These are phyloP conservation scores for Heliconius hortense DNA, from an alignment of 2,888 invertebrate genomes.

Conservation along the genomic window DNA sequence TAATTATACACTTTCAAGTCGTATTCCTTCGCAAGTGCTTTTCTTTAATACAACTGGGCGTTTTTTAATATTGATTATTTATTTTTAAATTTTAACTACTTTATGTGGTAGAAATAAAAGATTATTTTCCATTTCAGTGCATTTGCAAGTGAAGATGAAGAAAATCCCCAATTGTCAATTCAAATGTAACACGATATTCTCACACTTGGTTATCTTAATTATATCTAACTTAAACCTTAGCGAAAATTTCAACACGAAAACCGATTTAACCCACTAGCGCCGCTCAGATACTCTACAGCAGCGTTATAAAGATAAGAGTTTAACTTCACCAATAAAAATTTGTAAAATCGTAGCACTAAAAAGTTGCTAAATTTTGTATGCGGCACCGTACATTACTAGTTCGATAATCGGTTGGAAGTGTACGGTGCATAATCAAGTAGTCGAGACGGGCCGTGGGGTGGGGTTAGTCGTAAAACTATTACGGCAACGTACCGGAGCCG, in stretches of 20 bases:
- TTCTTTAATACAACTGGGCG: conserved; percentile 57
- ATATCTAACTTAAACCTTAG: conserved; percentile 1
- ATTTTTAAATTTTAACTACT: conserved; percentile 31
- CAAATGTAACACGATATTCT: background rate
- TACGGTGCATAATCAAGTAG: conserved; percentile 79
- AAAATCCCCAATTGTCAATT: background rate
- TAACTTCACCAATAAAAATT: conserved; percentile 48
- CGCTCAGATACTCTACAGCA: conserved; percentile 30
- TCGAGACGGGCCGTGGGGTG: conserved; percentile 55
- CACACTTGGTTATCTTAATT: background rate
- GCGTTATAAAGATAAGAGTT: conserved; percentile 40
- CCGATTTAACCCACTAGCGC: conserved; percentile 39
- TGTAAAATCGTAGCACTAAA: conserved; percentile 46
- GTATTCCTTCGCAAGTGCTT: conserved; percentile 48
- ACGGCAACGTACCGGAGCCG: conserved; percentile 72
- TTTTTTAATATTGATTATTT: conserved; percentile 53
- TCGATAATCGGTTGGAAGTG: conserved; percentile 77
- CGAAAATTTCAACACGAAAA: background rate
- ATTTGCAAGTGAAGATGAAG: background rate
- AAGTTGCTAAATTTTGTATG: conserved; percentile 57
- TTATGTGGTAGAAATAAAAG: background rate
- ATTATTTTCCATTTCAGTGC: background rate
- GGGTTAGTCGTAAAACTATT: conserved; percentile 77
- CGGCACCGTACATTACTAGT: conserved; percentile 75
- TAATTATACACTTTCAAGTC: conserved; percentile 40